Evolutionary conservation across 2,888 invertebrate species (phyloP).

Genomic region (Megaustenia siamemsis): DNA sequence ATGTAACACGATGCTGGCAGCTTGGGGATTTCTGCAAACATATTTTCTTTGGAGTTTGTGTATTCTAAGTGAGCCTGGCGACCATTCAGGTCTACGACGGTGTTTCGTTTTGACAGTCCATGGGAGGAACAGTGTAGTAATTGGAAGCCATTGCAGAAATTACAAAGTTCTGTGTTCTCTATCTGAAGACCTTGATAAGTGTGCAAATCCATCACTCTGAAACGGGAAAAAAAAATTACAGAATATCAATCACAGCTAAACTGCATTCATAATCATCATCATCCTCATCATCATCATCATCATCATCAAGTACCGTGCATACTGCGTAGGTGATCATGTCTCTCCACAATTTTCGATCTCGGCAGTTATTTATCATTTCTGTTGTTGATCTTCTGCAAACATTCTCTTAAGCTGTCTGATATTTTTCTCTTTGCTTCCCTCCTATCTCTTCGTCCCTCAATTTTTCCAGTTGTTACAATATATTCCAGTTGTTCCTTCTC

Average conservation of each 20-base stretch:
- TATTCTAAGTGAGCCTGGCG: not conserved
- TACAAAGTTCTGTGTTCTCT: not conserved
- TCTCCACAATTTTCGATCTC: too few species aligned
- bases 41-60: not conserved
- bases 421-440: too few species aligned
- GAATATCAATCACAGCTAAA: not conserved
- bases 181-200: not conserved
- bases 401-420: too few species aligned
- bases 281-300: too few species aligned
- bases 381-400: too few species aligned
- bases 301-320: too few species aligned
- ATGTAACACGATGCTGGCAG: slow-evolving; percentile 68
- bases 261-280: not conserved
- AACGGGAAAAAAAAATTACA: not conserved
- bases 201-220: slow-evolving; percentile 38
- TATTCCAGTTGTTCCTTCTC: too few species aligned
- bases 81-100: not conserved
- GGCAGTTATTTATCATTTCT: too few species aligned
- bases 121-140: not conserved
- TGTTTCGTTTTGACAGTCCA: not conserved
- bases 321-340: too few species aligned
- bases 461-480: too few species aligned
- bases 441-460: too few species aligned
- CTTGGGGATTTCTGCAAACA: not conserved
- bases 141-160: slow-evolving; percentile 36